A percentile compares a stretch with the other conserved stretches of the same genome.
Conservation (phyloP, 1,140 invertebrate genomes). For the Palaemon carinicauda region DNA sequence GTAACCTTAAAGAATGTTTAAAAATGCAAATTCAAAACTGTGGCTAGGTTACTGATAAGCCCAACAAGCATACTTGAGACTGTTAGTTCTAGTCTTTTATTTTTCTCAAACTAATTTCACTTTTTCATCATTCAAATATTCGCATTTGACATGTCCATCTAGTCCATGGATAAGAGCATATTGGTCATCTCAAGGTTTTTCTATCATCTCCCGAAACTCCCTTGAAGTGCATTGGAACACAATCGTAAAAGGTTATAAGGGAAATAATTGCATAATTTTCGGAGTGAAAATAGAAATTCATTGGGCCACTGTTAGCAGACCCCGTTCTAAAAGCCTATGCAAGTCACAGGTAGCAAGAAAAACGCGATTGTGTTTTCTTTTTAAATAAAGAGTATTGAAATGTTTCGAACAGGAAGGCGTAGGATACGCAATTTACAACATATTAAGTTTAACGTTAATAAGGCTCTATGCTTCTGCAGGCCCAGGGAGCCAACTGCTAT, state of each 20-base stretch:
- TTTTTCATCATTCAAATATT: conserved; percentile 1
- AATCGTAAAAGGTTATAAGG: background rate
- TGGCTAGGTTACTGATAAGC: conserved; percentile 17
- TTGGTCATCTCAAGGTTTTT: background rate
- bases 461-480: too few species aligned
- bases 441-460: too few species aligned
- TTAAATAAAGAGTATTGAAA: background rate
- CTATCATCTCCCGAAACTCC: background rate
- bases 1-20: conserved; percentile 3
- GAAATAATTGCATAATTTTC: background rate
- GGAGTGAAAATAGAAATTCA: background rate
- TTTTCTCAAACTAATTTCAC: conserved; percentile 12
- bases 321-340: background rate
- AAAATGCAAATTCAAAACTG: background rate
- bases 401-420: background rate
- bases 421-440: background rate
- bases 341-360: background rate
- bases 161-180: background rate
- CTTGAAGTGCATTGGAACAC: background rate
- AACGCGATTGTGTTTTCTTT: background rate
- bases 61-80: conserved; percentile 19
- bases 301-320: background rate
- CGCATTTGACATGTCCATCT: background rate
- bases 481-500: background rate
- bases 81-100: conserved; percentile 25